Evolutionary conservation across 2,888 invertebrate genomes (phyloP), one percentile per base, ranked within the genome.

Genomic region (Plutella xylostella): DNA sequence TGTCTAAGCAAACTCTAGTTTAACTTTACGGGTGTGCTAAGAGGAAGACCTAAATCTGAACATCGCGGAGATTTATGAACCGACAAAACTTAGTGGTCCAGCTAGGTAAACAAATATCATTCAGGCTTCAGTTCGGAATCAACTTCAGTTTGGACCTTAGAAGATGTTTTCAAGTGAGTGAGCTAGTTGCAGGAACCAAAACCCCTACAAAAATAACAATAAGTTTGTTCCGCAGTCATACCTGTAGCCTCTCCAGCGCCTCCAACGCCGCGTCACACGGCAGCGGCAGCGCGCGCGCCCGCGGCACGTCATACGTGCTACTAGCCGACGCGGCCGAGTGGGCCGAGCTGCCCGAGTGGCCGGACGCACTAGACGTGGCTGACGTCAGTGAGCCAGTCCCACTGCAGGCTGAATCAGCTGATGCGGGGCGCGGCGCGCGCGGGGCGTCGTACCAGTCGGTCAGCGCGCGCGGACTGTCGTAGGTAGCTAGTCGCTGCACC

Each of bases 401-500:
- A 71, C 87, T 69, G 79, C 87, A 75, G 48, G 84, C 72, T 55
- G 87, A 78, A 83, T 89, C 69, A 63, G 88, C 67, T 76, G 88
- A 80, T 37, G 85, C 84, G 0, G 85, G 84, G 2, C 83, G 66
- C 0, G 84, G 84, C 0, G 82, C 82, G 4, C 84, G 65, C 0
- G 83, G 83, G 0, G 83, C 78, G 51, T 83, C 83, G 58, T 83
- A 83, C 80, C 82, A 79, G 44, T 54, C 82, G 25, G 68, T 72
- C 21, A 68, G 48, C 1, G 80, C 74, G 18, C 79, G 63, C 0
- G 82, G 82, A 53, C 87, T 88, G 64, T 90, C 88, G 59, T 90
- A 90, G 30, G 90, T 89, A 59, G 91, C 92, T 61, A 90, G 89
- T 59, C 94, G 88, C 56, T 96, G 87, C 48, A 83, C 83, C 0